These are phyloP conservation scores for Myocastor coypus DNA, from an alignment of 2,113 vertebrate genomes.

Conservation along the genomic window DNA sequence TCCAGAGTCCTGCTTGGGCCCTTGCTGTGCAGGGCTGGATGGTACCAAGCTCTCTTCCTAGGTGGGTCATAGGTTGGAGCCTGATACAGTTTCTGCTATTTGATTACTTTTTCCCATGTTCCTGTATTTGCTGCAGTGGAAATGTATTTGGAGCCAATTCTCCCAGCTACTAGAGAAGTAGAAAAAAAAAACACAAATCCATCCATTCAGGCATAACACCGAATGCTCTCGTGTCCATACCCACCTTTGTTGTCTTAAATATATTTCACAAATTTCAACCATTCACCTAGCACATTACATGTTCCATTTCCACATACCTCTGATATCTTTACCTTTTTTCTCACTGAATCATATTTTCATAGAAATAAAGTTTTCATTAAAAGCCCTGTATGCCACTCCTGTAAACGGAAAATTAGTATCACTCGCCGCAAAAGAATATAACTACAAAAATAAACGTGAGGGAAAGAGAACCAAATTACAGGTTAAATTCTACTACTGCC, in stretches of 20 bases:
- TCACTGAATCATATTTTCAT: conserved; percentile 15
- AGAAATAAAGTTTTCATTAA: conserved; percentile 32
- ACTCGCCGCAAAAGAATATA: neutral
- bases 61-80: neutral
- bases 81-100: conserved; percentile 7
- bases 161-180: neutral
- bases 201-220: conserved; percentile 1
- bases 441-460: conserved; percentile 7
- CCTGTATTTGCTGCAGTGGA: neutral
- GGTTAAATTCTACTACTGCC: neutral
- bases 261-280: conserved; percentile 23
- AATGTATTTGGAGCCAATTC: neutral
- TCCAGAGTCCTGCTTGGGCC: neutral
- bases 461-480: neutral
- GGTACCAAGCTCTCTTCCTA: neutral
- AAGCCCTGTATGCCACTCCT: neutral
- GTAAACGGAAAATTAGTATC: conserved; percentile 40
- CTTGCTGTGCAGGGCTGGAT: neutral
- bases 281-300: neutral
- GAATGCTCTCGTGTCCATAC: neutral
- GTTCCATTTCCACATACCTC: conserved; percentile 31
- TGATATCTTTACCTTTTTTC: conserved; percentile 43
- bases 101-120: neutral
- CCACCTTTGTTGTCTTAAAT: neutral
- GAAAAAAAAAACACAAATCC: neutral